phyloP scores from a whole-genome alignment of 2,113 vertebrate species.

The Melanerpes formicivorus region DNA sequence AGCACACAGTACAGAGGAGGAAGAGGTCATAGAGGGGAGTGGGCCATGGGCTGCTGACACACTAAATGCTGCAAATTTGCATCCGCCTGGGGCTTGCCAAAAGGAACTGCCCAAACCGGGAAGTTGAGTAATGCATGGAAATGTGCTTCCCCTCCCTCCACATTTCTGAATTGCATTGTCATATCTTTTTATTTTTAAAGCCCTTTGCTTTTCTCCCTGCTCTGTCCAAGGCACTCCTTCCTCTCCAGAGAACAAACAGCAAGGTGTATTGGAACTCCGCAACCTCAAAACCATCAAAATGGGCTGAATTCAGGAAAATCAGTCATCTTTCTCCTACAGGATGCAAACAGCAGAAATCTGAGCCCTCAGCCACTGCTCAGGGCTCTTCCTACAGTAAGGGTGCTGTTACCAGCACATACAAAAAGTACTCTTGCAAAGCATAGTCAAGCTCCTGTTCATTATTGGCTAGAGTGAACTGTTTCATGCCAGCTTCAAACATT shows the following conservation, averaged over 20 bases:
- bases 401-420: background rate
- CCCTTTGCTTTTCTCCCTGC: background rate
- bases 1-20: background rate
- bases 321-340: background rate
- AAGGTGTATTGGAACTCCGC: background rate
- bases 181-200: background rate
- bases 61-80: conserved; percentile 3
- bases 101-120: conserved; percentile 54
- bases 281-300: background rate
- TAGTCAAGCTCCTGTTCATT: background rate
- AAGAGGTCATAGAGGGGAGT: conserved; percentile 18
- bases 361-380: background rate
- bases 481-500: background rate
- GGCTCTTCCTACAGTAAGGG: background rate
- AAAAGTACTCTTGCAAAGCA: background rate
- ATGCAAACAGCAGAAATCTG: background rate
- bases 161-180: background rate
- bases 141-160: background rate
- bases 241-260: background rate
- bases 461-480: background rate
- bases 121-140: conserved; percentile 42
- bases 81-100: background rate
- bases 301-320: background rate
- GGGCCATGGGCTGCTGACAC: background rate
- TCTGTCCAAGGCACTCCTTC: background rate